Evolutionary conservation across 2,888 invertebrate genomes (phyloP), one percentile per base, ranked within the genome.

Genomic region (Tipula unca): DNA sequence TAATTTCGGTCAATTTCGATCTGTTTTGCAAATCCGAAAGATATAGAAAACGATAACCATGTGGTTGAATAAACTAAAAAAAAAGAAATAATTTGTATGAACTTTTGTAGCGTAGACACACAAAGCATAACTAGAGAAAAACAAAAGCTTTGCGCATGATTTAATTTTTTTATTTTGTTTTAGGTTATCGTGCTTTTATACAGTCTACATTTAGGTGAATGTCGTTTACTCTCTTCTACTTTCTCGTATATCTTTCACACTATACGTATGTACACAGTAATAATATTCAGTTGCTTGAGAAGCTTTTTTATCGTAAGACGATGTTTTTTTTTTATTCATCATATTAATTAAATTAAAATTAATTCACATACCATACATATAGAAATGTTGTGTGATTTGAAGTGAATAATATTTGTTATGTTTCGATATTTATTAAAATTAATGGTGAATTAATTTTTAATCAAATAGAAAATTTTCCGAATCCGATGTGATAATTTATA

Each of bases 321-420:
- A 82, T n/a, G 29, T 20, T n/a, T n/a, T n/a, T 25, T 13, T 32
- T 82, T 82, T 82, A n/a, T 29, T 82, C 14, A n/a, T 32, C 29
- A 83, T 32, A 32, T 83, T 83, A 83, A 83, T 83, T 83, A 32
- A 29, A 82, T 82, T 82, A 82, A 29, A 82, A 82, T 82, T 25
- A 82, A 14, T 6, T 32, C n/a, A 83, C 83, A 83, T 83, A 83
- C 13, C 69, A 69, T n/a, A n/a, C n/a, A n/a, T n/a, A n/a, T n/a
- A 69, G 8, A 69, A n/a, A 25, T 69, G 25, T 69, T n/a, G n/a
- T 69, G n/a, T 69, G 69, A 48, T 48, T 48, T 48, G 48, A 48
- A 48, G 48, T 48, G 48, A 48, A 17, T 10, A 17, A 17, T 48
- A 17, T 39, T 39, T 69, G 10, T 69, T 8, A 69, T 25, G 25